Evolutionary conservation across 2,797 vertebrate genomes (phyloP), one percentile per base, ranked within the genome.

Genomic region (Poeciliopsis turneri): DNA sequence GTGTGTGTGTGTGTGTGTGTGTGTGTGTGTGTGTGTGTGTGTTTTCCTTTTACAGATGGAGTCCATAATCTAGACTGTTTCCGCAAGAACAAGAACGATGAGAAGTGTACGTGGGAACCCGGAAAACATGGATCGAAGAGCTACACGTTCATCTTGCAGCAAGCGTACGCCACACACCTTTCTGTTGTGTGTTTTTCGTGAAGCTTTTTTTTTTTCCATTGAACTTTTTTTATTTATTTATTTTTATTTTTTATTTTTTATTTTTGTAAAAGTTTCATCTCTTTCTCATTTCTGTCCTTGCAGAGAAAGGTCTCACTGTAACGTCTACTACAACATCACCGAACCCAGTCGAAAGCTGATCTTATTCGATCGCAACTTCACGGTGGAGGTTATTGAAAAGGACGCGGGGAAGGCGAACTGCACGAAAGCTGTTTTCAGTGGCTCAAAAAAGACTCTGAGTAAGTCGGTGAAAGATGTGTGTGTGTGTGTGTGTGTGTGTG

Each of bases 51-150:
- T 87, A 73, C 85, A 94, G 93, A 83, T 47, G 94, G 92, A 78
- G 90, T 92, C 66, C 76, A 9, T 18, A 76, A 86, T 77, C 89
- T 96, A 23, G 78, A 92, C 49, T 96, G 95, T 81, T 95, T 88
- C 66, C 25, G 49, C 23, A 79, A 81, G 82, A 0, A 5, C 0
- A 0, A 0, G 10, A 1, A 0, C 0, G 0, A 0, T 0, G 43
- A 0, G 0, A 18, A 0, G 0, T 93, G 95, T 64, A 36, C 41
- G 25, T 95, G 93, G 94, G 90, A 81, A 78, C 74, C 90, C 46
- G 90, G 87, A 79, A 74, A 25, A 0, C 8, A 41, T 12, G 2
- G 85, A 33, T 79, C 84, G 6, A 89, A 76, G 15, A 85, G 36
- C 0, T 90, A 93, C 86, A 89, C 46, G 13, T 75, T 93, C 46